Percentiles rank a stretch among this genome's conserved stretches.
Evolutionary conservation across 2,113 vertebrate species (phyloP).

Genomic region (Megaleporinus macrocephalus): DNA sequence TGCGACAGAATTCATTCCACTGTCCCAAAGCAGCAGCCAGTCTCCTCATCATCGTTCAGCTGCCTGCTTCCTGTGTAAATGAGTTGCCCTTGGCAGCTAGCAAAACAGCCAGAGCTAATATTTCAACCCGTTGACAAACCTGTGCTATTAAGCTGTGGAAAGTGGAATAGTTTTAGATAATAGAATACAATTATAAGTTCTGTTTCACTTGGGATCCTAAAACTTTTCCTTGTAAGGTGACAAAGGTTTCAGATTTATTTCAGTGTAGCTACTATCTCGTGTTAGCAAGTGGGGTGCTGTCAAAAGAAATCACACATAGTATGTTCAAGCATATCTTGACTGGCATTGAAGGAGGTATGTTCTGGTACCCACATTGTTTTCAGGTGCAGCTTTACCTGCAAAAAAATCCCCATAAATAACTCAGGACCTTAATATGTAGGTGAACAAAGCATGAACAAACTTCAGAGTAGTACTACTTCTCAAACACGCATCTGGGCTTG

Average conservation of each 20-base stretch:
- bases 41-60: slow-evolving; percentile 35
- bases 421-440: background rate
- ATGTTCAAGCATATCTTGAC: background rate
- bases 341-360: background rate
- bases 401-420: background rate
- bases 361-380: background rate
- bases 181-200: slow-evolving; percentile 5
- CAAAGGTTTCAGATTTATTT: background rate
- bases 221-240: slow-evolving; percentile 15
- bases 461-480: background rate
- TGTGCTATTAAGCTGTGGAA: slow-evolving; percentile 23
- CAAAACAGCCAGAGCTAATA: slow-evolving; percentile 54
- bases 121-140: slow-evolving; percentile 41
- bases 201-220: background rate
- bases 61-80: slow-evolving; percentile 50
- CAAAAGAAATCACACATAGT: background rate
- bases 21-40: slow-evolving; percentile 46
- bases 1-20: slow-evolving; percentile 32
- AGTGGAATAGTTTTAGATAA: slow-evolving; percentile 39
- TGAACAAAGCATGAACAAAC: background rate
- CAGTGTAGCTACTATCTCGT: background rate
- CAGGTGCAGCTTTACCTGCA: background rate
- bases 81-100: slow-evolving; percentile 48
- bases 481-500: background rate
- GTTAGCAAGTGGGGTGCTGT: background rate